Base-by-base conservation (phyloP, 2,113 vertebrate genomes). In the Mesitornis unicolor region DNA sequence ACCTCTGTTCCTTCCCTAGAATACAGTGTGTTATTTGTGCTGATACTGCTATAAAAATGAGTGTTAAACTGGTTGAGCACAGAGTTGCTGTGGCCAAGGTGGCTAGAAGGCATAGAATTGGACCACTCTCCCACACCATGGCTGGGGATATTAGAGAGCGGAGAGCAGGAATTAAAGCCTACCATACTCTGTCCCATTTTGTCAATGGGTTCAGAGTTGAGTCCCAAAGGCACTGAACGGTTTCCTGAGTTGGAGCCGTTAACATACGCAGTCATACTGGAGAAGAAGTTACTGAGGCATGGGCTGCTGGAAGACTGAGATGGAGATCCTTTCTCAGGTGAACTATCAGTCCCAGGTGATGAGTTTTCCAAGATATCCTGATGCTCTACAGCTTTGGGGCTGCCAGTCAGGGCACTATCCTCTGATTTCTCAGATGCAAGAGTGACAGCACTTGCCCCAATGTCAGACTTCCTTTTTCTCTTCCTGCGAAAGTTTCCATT, bases 401-500 rank as follows among this genome's bases (percentile, higher is more conserved):
- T 99, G 59, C 98, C 97, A 22, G 79, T 96, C 43, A 98, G 86
- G 57, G 96, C 64, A 16, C 97, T 97, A 15, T 92, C 97, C 74
- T 99, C 99, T 0, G 98, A 96, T 69, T 99, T 98, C 85, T 99
- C 99, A 4, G 98, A 95, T 20, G 74, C 63, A 26, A 97, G 93
- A 36, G 97, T 53, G 29, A 97, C 95, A 1, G 98, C 93, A 16
- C 94, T 93, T 10, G 98, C 75, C 13, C 98, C 97, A 4, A 97
- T 56, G 13, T 99, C 99, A 1, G 99, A 99, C 96, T 99, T 99
- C 77, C 99, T 99, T 97, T 99, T 99, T 86, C 99, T 98, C 97
- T 99, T 99, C 97, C 99, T 98, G 69, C 99, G 99, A 96, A 99
- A 99, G 97, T 99, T 99, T 85, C 99, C 99, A 0, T 99, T 99